Evolutionary conservation across 2,888 invertebrate species (phyloP).

Genomic region (Theodoxus fluviatilis): DNA sequence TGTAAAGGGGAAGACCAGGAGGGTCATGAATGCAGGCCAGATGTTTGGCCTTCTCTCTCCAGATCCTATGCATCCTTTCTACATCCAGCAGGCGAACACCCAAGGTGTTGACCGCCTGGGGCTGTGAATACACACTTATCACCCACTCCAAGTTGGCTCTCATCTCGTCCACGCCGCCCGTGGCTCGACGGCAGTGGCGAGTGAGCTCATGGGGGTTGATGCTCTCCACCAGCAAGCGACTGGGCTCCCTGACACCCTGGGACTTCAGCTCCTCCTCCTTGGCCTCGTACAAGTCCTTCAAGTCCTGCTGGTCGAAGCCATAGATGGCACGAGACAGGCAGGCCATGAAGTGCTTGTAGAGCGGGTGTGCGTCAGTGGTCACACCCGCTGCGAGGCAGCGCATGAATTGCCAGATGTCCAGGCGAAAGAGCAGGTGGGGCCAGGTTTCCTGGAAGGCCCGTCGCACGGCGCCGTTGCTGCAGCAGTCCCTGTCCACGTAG

Average conservation of each 20-base stretch:
- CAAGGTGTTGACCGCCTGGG: conserved; percentile 21
- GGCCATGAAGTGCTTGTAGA: conserved; percentile 38
- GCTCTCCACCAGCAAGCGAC: conserved; percentile 31
- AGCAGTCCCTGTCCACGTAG: conserved; percentile 42
- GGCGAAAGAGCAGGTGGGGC: conserved; percentile 27
- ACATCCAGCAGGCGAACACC: conserved; percentile 37
- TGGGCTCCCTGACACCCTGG: conserved; percentile 21
- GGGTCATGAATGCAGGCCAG: conserved; percentile 28
- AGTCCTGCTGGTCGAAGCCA: conserved; percentile 35
- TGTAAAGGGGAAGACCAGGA: conserved; percentile 29
- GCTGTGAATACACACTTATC: conserved; percentile 24
- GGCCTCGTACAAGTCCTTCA: too few relatives aligned
- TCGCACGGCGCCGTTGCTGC: conserved; percentile 25
- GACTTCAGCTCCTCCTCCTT: conserved; percentile 35
- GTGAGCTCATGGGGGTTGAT: conserved; percentile 34
- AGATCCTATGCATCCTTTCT: conserved; percentile 16
- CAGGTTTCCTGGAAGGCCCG: conserved; percentile 23
- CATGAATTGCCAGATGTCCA: conserved; percentile 45
- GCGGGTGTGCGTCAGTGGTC: conserved; percentile 36
- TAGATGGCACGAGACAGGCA: conserved; percentile 37
- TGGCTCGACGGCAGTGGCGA: conserved; percentile 35
- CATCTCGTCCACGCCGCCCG: conserved; percentile 34
- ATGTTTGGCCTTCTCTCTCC: conserved; percentile 27
- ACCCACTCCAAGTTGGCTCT: conserved; percentile 26
- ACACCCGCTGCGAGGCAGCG: conserved; percentile 29